Percentiles rank a stretch among this genome's conserved stretches.
These are phyloP conservation scores for Parnassius apollo DNA, from an alignment of 2,888 invertebrate species.

Conservation along the genomic window DNA sequence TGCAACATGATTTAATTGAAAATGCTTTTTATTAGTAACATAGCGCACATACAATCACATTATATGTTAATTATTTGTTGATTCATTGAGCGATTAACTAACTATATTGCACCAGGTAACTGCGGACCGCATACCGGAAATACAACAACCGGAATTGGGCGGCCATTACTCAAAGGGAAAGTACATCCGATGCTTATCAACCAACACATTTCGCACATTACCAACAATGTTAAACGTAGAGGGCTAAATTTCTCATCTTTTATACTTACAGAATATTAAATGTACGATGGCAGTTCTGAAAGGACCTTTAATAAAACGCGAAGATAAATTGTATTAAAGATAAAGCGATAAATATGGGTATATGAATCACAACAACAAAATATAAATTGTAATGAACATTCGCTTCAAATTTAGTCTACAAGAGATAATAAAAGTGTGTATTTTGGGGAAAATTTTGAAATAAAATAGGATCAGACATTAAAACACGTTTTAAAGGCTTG, in stretches of 20 bases:
- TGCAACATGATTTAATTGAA: no score
- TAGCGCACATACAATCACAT: slow-evolving; percentile 8
- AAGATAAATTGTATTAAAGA: not conserved
- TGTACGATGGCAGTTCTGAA: not conserved
- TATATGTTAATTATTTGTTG: slow-evolving; percentile 59
- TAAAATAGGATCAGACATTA: slow-evolving; percentile 37
- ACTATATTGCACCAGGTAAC: slow-evolving; percentile 54
- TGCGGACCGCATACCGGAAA: slow-evolving; percentile 59
- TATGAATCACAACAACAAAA: slow-evolving; percentile 14
- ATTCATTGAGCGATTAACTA: slow-evolving; percentile 70
- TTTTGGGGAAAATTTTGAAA: slow-evolving; percentile 11
- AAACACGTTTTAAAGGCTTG: slow-evolving; percentile 50
- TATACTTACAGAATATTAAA: slow-evolving; percentile 1
- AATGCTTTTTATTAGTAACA: not conserved
- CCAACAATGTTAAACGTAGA: slow-evolving; percentile 28
- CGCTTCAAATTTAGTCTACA: not conserved
- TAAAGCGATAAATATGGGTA: not conserved
- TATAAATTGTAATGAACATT: slow-evolving; percentile 8
- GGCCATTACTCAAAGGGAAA: slow-evolving; percentile 69
- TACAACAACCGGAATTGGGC: slow-evolving; percentile 69
- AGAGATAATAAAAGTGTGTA: slow-evolving; percentile 14
- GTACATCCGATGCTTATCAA: slow-evolving; percentile 61
- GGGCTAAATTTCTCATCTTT: slow-evolving; percentile 14
- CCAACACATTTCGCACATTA: slow-evolving; percentile 47
- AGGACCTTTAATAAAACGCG: not conserved